These are phyloP conservation scores for Pachypsylla venusta DNA, from an alignment of 1,140 invertebrate species.

Conservation along the genomic window DNA sequence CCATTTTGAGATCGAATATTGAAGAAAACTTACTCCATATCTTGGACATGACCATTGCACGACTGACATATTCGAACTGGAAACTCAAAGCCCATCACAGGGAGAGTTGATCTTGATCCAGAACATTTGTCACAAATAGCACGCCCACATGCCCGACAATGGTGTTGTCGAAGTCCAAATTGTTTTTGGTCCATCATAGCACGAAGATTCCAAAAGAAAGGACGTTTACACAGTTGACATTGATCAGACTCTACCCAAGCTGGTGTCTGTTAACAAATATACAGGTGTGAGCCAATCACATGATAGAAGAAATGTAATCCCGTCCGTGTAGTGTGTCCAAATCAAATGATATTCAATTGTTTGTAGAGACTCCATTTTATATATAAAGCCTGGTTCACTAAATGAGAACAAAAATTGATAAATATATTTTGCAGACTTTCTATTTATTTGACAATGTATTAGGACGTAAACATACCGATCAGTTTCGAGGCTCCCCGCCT, in stretches of 20 bases:
- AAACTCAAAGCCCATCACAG: conserved; percentile 95
- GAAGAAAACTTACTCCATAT: conserved; percentile 56
- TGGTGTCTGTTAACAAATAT: conserved; percentile 48
- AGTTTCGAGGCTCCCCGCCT: too few relatives aligned
- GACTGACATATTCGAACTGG: conserved; percentile 88
- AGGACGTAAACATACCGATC: too few relatives aligned
- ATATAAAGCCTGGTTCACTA: too few relatives aligned
- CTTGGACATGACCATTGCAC: conserved; percentile 67
- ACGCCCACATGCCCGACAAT: conserved; percentile 78
- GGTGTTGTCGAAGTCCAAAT: conserved; percentile 77
- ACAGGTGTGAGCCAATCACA: neutral
- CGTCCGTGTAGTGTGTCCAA: too few relatives aligned
- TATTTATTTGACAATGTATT: too few relatives aligned
- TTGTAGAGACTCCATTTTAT: too few relatives aligned
- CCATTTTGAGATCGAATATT: too few relatives aligned
- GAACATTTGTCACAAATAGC: conserved; percentile 88
- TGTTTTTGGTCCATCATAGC: conserved; percentile 96
- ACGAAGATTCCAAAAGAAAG: conserved; percentile 97
- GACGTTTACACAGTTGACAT: conserved; percentile 82
- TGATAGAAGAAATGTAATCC: too few relatives aligned
- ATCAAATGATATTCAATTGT: too few relatives aligned
- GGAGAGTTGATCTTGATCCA: conserved; percentile 70
- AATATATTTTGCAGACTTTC: too few relatives aligned
- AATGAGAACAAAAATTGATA: too few relatives aligned
- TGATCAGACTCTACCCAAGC: conserved; percentile 85